Evolutionary conservation across 2,888 invertebrate genomes (phyloP).

Genomic region (Trissolcus japonicus): DNA sequence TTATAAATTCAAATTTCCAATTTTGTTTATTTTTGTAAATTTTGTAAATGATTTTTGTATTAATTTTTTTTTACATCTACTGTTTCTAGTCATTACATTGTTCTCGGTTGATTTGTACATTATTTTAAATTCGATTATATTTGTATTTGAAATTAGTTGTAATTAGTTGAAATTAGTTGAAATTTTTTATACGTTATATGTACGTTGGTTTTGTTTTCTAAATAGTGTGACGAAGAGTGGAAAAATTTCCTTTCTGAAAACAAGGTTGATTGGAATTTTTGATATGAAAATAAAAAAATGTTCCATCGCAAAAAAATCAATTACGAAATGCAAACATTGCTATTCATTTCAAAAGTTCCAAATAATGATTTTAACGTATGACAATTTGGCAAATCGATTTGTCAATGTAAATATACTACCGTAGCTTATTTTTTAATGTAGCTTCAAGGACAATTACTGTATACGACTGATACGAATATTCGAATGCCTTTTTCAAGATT

Average conservation of each 20-base stretch:
- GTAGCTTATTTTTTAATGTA: constrained; percentile 53
- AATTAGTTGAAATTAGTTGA: no score
- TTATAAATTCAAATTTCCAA: background rate
- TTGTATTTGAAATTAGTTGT: no score
- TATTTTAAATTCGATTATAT: constrained; percentile 1
- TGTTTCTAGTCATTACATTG: constrained; percentile 51
- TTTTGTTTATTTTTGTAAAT: constrained; percentile 7
- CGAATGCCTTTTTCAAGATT: constrained; percentile 46
- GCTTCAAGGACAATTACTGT: constrained; percentile 47
- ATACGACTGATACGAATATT: constrained; percentile 55
- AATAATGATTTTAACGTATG: constrained; percentile 16
- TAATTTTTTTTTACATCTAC: background rate
- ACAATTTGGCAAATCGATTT: constrained; percentile 17
- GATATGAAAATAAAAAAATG: background rate
- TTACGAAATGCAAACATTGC: no score
- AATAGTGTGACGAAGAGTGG: no score
- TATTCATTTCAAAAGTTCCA: background rate
- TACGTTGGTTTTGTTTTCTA: no score
- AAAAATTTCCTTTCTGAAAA: background rate
- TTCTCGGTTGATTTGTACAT: background rate
- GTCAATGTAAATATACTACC: constrained; percentile 44
- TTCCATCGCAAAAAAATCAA: no score
- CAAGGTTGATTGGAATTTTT: background rate
- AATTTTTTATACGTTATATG: background rate
- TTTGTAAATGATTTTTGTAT: constrained; percentile 2